phyloP scores from a whole-genome alignment of 2,113 vertebrate species.

The Oreamnos americanus region DNA sequence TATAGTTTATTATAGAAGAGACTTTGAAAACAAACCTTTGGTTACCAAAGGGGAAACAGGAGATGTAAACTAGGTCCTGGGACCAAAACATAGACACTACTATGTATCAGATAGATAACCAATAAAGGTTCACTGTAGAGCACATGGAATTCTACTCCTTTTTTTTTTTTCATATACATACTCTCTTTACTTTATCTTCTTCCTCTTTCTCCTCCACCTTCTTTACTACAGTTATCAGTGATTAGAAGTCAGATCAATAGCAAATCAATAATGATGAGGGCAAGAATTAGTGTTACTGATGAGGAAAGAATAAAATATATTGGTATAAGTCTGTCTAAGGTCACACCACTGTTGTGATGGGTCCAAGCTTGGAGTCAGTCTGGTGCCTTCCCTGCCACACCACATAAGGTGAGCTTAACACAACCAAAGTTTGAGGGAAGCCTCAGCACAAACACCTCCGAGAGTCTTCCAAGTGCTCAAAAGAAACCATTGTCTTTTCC shows the following conservation, averaged over 20 bases:
- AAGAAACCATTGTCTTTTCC: background rate
- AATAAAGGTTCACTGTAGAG: background rate
- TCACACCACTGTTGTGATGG: too few relatives aligned
- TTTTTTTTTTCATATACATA: background rate
- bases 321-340: background rate
- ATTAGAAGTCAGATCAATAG: background rate
- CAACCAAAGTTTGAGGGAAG: too few relatives aligned
- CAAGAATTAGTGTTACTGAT: background rate
- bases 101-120: background rate
- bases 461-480: background rate
- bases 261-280: background rate
- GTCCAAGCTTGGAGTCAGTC: background rate
- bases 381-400: accelerated
- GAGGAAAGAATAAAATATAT: background rate
- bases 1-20: background rate
- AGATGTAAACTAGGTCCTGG: background rate
- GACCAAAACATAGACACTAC: background rate
- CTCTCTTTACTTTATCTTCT: background rate
- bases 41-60: background rate
- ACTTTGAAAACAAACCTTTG: background rate
- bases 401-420: accelerated
- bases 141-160: background rate
- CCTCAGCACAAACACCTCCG: background rate
- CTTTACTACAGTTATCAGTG: background rate
- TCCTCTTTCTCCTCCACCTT: background rate